Percentiles rank a stretch among this genome's conserved stretches.
Conservation (phyloP, 2,113 vertebrate species). For the Planiliza haematocheilus region DNA sequence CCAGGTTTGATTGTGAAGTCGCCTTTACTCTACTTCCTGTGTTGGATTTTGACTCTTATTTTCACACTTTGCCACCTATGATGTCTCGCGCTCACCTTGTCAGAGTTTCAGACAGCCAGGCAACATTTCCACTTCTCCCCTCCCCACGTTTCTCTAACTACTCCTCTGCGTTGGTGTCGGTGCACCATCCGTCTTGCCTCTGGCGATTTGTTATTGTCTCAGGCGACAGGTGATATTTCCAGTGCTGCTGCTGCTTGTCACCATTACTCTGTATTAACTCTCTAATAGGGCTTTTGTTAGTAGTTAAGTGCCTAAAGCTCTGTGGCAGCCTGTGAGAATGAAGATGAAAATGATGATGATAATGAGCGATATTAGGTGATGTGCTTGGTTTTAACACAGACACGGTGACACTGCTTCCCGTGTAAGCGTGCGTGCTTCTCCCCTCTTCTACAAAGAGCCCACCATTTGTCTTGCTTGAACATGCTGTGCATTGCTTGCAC, state of each 20-base stretch:
- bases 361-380: conserved; percentile 18
- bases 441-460: not conserved
- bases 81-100: no score
- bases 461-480: not conserved
- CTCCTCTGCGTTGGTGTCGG: conserved; percentile 9
- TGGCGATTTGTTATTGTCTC: conserved; percentile 51
- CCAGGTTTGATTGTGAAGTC: no score
- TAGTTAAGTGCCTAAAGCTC: conserved; percentile 58
- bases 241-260: conserved; percentile 53
- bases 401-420: not conserved
- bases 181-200: conserved; percentile 9
- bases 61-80: no score
- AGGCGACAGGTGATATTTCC: conserved; percentile 61
- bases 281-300: conserved; percentile 59
- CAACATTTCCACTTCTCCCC: no score
- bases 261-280: conserved; percentile 66
- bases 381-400: conserved; percentile 11
- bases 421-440: not conserved
- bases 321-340: conserved; percentile 43
- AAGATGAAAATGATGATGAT: conserved; percentile 34
- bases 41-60: no score
- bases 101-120: no score
- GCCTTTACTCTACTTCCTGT: no score
- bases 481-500: not conserved
- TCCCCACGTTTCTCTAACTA: conserved; percentile 11